Evolutionary conservation across 2,888 invertebrate species (phyloP).

Genomic region (Andricus quercusramuli): DNA sequence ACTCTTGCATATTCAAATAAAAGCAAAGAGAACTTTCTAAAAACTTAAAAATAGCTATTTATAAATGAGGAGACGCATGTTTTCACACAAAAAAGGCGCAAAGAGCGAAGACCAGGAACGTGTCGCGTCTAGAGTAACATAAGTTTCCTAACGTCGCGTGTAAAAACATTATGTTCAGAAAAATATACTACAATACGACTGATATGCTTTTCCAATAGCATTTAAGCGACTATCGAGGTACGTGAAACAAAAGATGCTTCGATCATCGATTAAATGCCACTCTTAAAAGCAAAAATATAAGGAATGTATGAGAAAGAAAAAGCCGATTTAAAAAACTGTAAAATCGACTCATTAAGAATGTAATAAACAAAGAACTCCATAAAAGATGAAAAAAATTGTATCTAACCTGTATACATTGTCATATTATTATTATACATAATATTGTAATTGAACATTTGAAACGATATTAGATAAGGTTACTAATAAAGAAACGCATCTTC

Average conservation of each 20-base stretch:
- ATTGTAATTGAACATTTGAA: constrained; percentile 78
- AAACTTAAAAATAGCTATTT: background rate
- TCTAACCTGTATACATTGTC: constrained; percentile 79
- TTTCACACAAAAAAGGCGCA: constrained; percentile 12
- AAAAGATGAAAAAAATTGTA: constrained; percentile 76
- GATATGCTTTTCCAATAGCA: constrained; percentile 72
- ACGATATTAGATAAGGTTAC: constrained; percentile 78
- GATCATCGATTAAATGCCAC: constrained; percentile 71
- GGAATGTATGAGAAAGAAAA: constrained; percentile 69
- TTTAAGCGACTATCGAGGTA: constrained; percentile 72
- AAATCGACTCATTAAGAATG: constrained; percentile 73
- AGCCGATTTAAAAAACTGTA: constrained; percentile 51
- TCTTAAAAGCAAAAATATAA: constrained; percentile 70
- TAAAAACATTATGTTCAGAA: constrained; percentile 79
- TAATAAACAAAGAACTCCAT: constrained; percentile 73
- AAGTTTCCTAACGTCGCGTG: constrained; percentile 78
- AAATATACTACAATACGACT: constrained; percentile 78
- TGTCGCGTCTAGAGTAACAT: constrained; percentile 68
- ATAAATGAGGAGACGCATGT: background rate
- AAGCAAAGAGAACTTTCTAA: background rate
- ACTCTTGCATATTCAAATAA: background rate
- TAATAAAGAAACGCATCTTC: constrained; percentile 78
- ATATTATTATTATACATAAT: constrained; percentile 77
- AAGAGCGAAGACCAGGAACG: constrained; percentile 18
- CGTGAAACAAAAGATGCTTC: constrained; percentile 60